These are phyloP conservation scores for Cremastobaeus sp. DNA, from an alignment of 2,888 invertebrate species.

Conservation along the genomic window DNA sequence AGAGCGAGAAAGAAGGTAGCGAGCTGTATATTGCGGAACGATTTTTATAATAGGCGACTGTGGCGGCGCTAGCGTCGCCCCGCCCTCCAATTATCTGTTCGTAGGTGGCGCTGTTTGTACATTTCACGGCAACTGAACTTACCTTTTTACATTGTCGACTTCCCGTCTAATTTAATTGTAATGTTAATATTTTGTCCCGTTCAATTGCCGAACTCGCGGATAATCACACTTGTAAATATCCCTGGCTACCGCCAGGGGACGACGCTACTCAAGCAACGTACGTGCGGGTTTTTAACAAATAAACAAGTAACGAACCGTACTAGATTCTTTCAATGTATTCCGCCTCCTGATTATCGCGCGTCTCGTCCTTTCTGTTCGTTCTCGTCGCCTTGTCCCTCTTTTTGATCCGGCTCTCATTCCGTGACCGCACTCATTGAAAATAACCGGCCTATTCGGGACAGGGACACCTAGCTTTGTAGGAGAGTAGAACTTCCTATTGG, in stretches of 20 bases:
- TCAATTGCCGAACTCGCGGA: conserved; percentile 23
- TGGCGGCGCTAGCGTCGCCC: conserved; percentile 11
- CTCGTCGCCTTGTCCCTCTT: neutral
- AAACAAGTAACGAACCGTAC: neutral
- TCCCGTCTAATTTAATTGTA: conserved; percentile 20
- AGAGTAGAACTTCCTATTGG: conserved; percentile 16
- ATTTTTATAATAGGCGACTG: conserved; percentile 40
- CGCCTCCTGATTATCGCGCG: neutral
- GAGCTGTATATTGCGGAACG: conserved; percentile 21
- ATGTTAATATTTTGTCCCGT: conserved; percentile 12
- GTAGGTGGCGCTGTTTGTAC: conserved; percentile 54
- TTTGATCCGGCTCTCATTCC: neutral
- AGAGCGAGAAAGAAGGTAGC: neutral
- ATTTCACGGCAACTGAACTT: conserved; percentile 56
- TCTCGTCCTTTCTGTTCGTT: conserved; percentile 5
- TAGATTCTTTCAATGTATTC: conserved; percentile 2
- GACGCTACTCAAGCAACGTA: conserved; percentile 8
- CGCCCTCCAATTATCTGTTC: conserved; percentile 6
- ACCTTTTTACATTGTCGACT: conserved; percentile 30
- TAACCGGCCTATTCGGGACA: conserved; percentile 18
- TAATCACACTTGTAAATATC: conserved; percentile 31
- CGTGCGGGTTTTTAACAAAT: conserved; percentile 23
- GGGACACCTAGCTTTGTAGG: conserved; percentile 11
- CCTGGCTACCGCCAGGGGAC: conserved; percentile 17
- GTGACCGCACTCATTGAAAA: too few relatives aligned